Evolutionary conservation across 2,888 invertebrate genomes (phyloP), one percentile per base, ranked within the genome.

Genomic region (Drosophila parthenogenetica): DNA sequence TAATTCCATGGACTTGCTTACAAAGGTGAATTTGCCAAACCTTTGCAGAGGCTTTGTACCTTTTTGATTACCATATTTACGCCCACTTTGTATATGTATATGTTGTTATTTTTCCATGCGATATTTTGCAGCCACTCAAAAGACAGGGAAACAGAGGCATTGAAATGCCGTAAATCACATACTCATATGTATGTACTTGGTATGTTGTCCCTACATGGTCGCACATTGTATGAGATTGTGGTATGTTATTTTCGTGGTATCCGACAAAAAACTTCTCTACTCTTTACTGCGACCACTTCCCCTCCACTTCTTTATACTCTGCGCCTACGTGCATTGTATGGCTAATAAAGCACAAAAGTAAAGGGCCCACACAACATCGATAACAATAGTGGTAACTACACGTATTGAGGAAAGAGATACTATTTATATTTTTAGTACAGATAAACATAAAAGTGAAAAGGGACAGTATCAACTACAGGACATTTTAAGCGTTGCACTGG

Each of bases 261-360:
- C 71, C 77, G 46, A 50, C 69, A 65, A 55, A 53, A 69, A 72
- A 68, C 84, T 63, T 49, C 46, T 32, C 13, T 13, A 4, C 13
- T 35, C 4, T 35, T 2, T 11, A 13, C 13, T 3, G 42, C 42
- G n/a, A 10, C 5, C 43, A 50, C 65, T 39, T 22, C 14, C 35
- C 1, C 3, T 13, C 25, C 5, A 7, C 13, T 35, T 8, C 13
- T 35, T 35, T 11, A 42, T 32, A 14, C n/a, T n/a, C 43, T 45
- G 54, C 69, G 70, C 53, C 87, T 75, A 88, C 83, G 87, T 89
- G 89, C 85, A 81, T 79, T 87, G 89, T 84, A 62, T 83, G 81
- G 75, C 67, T 89, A 89, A 84, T 89, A 84, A 89, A 87, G 81
- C 69, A 76, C n/a, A 69, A 87, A 77, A 77, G 68, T 51, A 73